phyloP scores from a whole-genome alignment of 2,797 vertebrate genomes.

The Spinus pinus region DNA sequence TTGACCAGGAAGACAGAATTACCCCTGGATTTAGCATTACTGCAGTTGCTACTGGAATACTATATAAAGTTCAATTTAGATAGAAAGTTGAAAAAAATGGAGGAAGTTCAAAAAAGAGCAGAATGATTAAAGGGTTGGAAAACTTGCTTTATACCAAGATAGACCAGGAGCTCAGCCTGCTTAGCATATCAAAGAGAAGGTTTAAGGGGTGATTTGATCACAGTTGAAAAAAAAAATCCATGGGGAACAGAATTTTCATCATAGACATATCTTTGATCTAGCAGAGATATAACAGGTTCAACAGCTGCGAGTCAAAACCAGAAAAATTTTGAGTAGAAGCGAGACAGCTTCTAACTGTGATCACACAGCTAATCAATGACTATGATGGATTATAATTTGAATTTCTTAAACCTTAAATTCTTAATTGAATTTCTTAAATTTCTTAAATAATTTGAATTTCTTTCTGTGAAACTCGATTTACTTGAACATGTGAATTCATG shows the following conservation, averaged over 20 bases:
- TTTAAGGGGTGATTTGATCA: conserved; percentile 53
- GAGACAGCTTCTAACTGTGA: neutral
- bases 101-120: neutral
- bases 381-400: neutral
- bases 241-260: conserved; percentile 24
- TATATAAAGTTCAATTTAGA: conserved; percentile 29
- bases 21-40: neutral
- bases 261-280: conserved; percentile 49
- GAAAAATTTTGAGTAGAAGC: neutral
- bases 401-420: neutral
- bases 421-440: no score
- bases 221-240: conserved; percentile 1
- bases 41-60: conserved; percentile 10
- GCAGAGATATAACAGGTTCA: conserved; percentile 2
- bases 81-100: neutral
- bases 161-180: conserved; percentile 17
- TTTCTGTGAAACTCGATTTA: neutral
- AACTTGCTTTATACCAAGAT: conserved; percentile 31
- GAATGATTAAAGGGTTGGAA: conserved; percentile 53
- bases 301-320: conserved; percentile 1
- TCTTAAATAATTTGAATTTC: no score
- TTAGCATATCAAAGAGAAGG: conserved; percentile 54
- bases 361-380: neutral
- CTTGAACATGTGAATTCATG: neutral
- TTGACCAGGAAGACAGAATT: neutral